Evolutionary conservation across 2,888 invertebrate species (phyloP).

Genomic region (Crioceris asparagi): DNA sequence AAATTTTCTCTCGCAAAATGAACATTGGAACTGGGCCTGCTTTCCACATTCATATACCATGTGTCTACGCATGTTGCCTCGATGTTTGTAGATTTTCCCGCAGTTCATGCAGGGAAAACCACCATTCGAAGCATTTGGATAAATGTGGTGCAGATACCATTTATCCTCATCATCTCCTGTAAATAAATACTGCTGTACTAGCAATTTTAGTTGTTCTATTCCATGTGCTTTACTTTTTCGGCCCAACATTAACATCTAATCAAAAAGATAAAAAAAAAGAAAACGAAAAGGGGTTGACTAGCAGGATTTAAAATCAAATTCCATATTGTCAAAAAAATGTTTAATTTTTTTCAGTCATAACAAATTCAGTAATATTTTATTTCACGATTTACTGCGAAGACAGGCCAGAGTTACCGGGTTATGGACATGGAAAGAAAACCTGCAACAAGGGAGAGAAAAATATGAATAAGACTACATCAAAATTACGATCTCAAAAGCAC

Average conservation of each 20-base stretch:
- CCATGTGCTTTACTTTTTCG: slow-evolving; percentile 10
- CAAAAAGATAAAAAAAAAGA: slow-evolving; percentile 2
- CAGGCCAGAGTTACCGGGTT: too few relatives aligned
- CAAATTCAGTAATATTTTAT: too few relatives aligned
- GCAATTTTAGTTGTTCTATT: slow-evolving; percentile 18
- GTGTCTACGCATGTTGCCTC: slow-evolving; percentile 63
- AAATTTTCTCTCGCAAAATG: slow-evolving; percentile 47
- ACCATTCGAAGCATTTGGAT: slow-evolving; percentile 24
- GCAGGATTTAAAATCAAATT: too few relatives aligned
- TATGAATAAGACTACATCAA: too few relatives aligned
- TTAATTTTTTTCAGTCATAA: too few relatives aligned
- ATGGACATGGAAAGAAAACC: too few relatives aligned
- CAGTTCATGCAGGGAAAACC: slow-evolving; percentile 53
- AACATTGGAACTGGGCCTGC: slow-evolving; percentile 35
- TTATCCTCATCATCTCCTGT: slow-evolving; percentile 31
- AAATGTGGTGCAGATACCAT: slow-evolving; percentile 30
- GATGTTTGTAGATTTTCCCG: slow-evolving; percentile 73
- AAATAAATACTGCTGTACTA: slow-evolving; percentile 37
- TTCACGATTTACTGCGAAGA: too few relatives aligned
- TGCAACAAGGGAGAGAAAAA: too few relatives aligned
- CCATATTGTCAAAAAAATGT: too few relatives aligned
- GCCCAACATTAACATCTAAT: slow-evolving; percentile 20
- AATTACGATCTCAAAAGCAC: too few relatives aligned
- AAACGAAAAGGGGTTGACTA: not conserved
- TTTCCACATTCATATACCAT: slow-evolving; percentile 52